These are phyloP conservation scores for Burhinus oedicnemus DNA, from an alignment of 2,113 vertebrate species.

Conservation along the genomic window DNA sequence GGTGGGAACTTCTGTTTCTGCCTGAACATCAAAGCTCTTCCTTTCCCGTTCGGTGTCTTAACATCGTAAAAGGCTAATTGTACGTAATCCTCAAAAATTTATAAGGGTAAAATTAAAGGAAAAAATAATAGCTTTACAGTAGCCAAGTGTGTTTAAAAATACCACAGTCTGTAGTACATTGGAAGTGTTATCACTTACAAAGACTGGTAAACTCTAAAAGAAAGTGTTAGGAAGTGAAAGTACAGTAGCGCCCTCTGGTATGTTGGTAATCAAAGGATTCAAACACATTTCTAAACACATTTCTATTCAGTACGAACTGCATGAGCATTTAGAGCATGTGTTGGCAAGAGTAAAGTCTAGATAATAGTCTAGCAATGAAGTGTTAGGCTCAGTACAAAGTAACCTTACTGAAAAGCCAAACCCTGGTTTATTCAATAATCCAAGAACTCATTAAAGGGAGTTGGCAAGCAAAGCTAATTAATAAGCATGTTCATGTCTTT, in stretches of 20 bases:
- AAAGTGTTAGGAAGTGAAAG: background rate
- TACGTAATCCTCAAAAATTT: background rate
- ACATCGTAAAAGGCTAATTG: too few species aligned
- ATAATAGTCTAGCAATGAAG: background rate
- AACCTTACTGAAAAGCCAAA: background rate
- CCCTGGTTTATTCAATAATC: background rate
- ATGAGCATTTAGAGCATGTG: accelerated
- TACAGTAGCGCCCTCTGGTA: background rate
- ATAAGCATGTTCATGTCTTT: background rate
- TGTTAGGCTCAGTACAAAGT: background rate
- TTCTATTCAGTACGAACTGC: background rate
- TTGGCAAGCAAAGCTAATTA: background rate
- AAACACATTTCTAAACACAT: accelerated
- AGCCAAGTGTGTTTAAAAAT: background rate
- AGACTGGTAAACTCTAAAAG: background rate
- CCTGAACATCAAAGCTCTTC: background rate
- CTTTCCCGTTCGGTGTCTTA: background rate
- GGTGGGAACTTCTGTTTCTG: background rate
- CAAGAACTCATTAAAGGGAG: background rate
- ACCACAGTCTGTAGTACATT: accelerated
- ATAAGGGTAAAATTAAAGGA: background rate
- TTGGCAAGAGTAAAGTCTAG: background rate
- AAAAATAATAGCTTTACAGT: background rate
- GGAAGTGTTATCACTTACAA: background rate
- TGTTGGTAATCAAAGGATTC: background rate